Conservation (phyloP, 1,140 invertebrate species). For the Anastatus disparis region DNA sequence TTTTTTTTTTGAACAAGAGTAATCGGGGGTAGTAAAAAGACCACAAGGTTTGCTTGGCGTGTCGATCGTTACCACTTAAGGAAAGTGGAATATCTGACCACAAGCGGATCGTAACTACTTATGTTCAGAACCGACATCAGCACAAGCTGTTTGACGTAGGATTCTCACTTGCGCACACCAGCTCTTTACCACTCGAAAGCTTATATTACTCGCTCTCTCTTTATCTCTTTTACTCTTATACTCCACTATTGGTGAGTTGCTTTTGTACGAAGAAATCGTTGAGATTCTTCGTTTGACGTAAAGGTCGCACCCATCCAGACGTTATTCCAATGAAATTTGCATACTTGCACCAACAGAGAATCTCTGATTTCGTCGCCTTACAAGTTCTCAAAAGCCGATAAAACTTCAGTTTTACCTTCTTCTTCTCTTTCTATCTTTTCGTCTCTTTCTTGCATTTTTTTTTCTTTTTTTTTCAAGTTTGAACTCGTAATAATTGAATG, state of each 20-base stretch:
- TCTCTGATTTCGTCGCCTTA: conserved; percentile 17
- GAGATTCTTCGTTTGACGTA: conserved; percentile 12
- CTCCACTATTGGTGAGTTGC: no score
- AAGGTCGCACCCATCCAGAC: no score
- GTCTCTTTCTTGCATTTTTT: no score
- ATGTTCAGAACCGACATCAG: conserved; percentile 1
- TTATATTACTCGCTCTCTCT: background rate
- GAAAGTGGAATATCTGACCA: conserved; percentile 42
- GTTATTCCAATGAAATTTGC: conserved; percentile 27
- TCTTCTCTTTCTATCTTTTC: no score
- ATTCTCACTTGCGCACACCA: background rate
- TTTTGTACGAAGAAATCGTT: no score
- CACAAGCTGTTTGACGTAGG: conserved; percentile 32
- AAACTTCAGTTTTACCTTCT: conserved; percentile 18
- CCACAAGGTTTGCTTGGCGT: background rate
- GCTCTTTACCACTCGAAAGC: background rate
- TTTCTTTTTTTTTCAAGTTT: no score
- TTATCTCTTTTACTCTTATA: background rate
- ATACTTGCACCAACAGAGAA: background rate
- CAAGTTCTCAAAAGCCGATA: conserved; percentile 8
- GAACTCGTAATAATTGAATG: conserved; percentile 8
- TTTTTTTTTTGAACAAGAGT: background rate
- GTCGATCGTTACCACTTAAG: conserved; percentile 41
- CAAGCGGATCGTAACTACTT: conserved; percentile 41
- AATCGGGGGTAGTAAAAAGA: background rate